Percentiles rank a stretch among this genome's conserved stretches.
phyloP scores from a whole-genome alignment of 2,888 invertebrate species.

The Tiliacea citrago region DNA sequence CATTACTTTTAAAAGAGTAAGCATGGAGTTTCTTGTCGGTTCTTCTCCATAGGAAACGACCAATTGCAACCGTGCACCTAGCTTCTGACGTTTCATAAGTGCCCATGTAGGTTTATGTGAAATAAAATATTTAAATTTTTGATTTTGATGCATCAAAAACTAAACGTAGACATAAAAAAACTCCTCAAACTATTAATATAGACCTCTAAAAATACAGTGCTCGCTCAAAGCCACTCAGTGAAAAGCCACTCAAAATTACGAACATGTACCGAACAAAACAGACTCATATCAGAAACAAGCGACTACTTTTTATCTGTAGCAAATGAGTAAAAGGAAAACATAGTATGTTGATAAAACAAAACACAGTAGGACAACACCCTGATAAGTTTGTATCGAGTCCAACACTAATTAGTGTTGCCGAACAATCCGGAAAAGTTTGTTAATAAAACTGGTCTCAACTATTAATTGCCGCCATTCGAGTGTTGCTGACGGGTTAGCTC shows the following conservation, averaged over 20 bases:
- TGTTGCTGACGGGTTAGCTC: slow-evolving; percentile 55
- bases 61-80: too few relatives aligned
- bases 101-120: too few relatives aligned
- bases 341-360: slow-evolving; percentile 56
- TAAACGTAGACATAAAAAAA: neutral
- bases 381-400: slow-evolving; percentile 62
- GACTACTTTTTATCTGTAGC: slow-evolving; percentile 17
- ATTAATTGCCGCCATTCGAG: slow-evolving; percentile 73
- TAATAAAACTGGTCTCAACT: slow-evolving; percentile 75
- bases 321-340: slow-evolving; percentile 23
- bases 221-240: neutral
- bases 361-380: slow-evolving; percentile 47
- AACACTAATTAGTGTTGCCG: slow-evolving; percentile 77
- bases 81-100: too few relatives aligned
- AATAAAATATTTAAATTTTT: too few relatives aligned
- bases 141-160: neutral
- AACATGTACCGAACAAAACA: slow-evolving; percentile 10
- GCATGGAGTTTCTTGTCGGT: too few relatives aligned
- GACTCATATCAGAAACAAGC: slow-evolving; percentile 12
- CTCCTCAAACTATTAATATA: neutral
- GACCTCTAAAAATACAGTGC: neutral
- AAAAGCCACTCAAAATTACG: slow-evolving; percentile 1
- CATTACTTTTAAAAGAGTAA: too few relatives aligned
- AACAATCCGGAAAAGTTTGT: slow-evolving; percentile 76
- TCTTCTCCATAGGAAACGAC: too few relatives aligned